Base-by-base conservation (phyloP, 2,888 invertebrate genomes). In the Troides helena region DNA sequence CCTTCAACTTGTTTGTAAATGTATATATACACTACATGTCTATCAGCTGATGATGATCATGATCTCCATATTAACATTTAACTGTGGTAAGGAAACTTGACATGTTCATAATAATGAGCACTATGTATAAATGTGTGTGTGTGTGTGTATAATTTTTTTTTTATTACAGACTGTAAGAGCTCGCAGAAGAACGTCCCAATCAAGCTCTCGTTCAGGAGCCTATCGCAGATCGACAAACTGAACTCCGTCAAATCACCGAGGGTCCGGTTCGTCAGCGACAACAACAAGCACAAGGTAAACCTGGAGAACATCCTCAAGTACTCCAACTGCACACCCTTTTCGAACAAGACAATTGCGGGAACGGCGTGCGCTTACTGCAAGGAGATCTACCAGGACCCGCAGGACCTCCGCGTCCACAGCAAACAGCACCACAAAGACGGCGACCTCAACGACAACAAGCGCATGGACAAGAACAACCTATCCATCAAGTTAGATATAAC, bases 301-400 rank as follows among this genome's bases (percentile, higher is more conserved):
- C 78, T 90, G 0, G 84, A 87, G 10, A 88, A 86, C 23, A 72
- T 91, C 0, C 72, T 91, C 0, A 89, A 86, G 72, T 80, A 89
- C 65, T 90, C 92, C 0, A 92, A 91, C 70, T 90, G 89, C 36
- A 90, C 90, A 0, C 90, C 90, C 0, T 92, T 92, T 64, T 82
- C 81, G 0, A 89, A 88, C 67, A 90, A 89, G 74, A 88, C 88
- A 0, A 63, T 89, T 6, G 72, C 83, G 8, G 92, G 92, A 0
- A 84, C 89, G 2, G 76, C 81, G 0, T 91, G 91, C 69, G 88
- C 84, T 0, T 91, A 85, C 67, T 92, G 91, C 75, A 89, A 88
- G 64, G 82, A 84, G 0, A 81, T 78, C 0, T 86, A 78, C 56
- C 71, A 74, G 0, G 81, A 81, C 8, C 72, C 85, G 3, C 74